Base-by-base conservation (phyloP, 2,113 vertebrate genomes). In the Potamarius usumacintae region DNA sequence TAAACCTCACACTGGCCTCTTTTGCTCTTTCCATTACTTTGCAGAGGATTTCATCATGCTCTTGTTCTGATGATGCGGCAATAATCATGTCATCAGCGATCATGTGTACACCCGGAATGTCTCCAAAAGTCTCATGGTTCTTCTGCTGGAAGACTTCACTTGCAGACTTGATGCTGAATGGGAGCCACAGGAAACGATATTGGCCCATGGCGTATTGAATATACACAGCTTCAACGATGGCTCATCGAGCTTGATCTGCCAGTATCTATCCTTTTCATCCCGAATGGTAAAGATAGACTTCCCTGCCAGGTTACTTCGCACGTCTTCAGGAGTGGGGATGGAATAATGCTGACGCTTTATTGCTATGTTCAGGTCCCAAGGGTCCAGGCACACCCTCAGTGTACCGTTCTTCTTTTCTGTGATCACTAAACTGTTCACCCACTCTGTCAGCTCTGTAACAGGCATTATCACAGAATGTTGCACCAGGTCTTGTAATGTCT, bases 231-330 rank as follows among this genome's bases (percentile, higher is more conserved):
- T 86, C 89, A 93, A 89, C 89, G 92, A 93, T 88, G 91, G 90
- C 86, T 92, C 92, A 88, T 90, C 91, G 90, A 92, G 92, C 83
- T 90, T 92, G 88, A 93, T 92, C 90, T 93, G 92, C 93, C 90
- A 93, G 89, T 93, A 94, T 57, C 85, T 74, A 83, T 89, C 87
- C 86, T 91, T 92, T 82, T 94, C 93, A 90, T 78, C 87, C 89
- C 86, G 88, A n/a, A 84, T 90, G 86, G 83, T 90, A 90, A 89
- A 93, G 87, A 91, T 88, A 88, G 86, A 81, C 10, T 57, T 57
- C 12, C 55, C 55, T 12, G 55, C 55, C 12, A 57, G 2, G 2
- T 57, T 57, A 11, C 55, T 57, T 0, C 55, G 4, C 55, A 57
- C 55, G 15, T 57, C 55, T 57, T 92, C 88, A 88, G 89, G 81